A percentile compares a stretch with the other conserved stretches of the same genome.
Conservation (phyloP, 1,140 invertebrate species). For the Brachionus paranguensis region DNA sequence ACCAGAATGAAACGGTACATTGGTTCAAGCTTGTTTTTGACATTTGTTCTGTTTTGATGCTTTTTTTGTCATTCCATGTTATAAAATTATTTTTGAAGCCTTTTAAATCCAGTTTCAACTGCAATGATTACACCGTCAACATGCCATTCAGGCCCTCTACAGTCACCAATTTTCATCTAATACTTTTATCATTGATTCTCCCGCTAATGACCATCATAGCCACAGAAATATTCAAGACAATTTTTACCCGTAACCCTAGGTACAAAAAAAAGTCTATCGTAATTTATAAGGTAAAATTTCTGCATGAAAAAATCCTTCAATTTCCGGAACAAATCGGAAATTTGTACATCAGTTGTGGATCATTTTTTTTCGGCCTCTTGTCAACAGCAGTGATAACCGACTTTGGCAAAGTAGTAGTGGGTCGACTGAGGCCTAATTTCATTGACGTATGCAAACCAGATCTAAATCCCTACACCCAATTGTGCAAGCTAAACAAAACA, state of each 20-base stretch:
- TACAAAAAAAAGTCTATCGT: neutral
- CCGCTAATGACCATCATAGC: neutral
- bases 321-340: conserved; percentile 36
- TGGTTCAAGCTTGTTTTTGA: conserved; percentile 28
- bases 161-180: conserved; percentile 13
- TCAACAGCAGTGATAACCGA: conserved; percentile 63
- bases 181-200: neutral
- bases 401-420: conserved; percentile 82
- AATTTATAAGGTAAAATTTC: conserved; percentile 16
- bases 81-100: conserved; percentile 14
- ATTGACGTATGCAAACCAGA: conserved; percentile 62
- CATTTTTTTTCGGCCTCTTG: neutral
- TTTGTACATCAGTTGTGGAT: neutral
- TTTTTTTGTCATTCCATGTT: neutral
- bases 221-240: conserved; percentile 7
- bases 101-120: conserved; percentile 7
- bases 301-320: neutral
- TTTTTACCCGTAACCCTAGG: neutral
- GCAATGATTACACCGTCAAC: conserved; percentile 4
- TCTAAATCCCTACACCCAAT: neutral
- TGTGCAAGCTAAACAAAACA: conserved; percentile 39
- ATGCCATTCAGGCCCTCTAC: conserved; percentile 31
- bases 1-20: conserved; percentile 18
- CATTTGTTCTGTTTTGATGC: neutral
- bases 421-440: conserved; percentile 84